These are phyloP conservation scores for Hystrix cristata DNA, from an alignment of 2,113 vertebrate genomes.

Conservation along the genomic window DNA sequence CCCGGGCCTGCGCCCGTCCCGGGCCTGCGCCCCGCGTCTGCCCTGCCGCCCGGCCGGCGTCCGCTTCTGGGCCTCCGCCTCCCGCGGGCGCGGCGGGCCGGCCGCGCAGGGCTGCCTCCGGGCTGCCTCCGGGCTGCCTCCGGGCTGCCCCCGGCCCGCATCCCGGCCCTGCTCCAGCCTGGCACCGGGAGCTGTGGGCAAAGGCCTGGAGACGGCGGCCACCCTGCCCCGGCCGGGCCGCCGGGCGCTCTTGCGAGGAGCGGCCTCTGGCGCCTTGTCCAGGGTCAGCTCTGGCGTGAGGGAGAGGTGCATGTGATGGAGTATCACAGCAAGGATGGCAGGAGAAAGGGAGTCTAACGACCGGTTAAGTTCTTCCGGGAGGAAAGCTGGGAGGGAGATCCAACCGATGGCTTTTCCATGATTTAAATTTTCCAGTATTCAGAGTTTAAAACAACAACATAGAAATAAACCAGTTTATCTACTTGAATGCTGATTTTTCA, in stretches of 20 bases:
- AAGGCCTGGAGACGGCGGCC: background rate
- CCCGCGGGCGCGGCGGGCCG: constrained; percentile 46
- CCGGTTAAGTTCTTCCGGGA: background rate
- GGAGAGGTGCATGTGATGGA: background rate
- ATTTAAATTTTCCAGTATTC: constrained; percentile 25
- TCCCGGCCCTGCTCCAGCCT: background rate
- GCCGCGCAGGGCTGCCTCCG: constrained; percentile 37
- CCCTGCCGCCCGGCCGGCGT: background rate
- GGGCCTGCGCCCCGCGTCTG: background rate
- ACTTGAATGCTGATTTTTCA: background rate
- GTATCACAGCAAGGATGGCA: background rate
- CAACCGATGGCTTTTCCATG: background rate
- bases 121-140: background rate
- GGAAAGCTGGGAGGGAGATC: background rate
- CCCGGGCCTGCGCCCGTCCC: background rate
- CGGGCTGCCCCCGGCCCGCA: constrained; percentile 40
- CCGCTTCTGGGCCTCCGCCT: background rate
- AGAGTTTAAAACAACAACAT: constrained; percentile 30
- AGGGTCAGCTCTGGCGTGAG: background rate
- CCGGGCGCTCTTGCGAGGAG: background rate
- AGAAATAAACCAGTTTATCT: constrained; percentile 34
- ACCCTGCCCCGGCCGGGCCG: background rate
- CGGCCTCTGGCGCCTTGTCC: background rate
- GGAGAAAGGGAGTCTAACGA: background rate
- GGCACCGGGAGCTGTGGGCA: background rate